These are phyloP conservation scores for Heliconius aoede DNA, from an alignment of 2,888 invertebrate species.

Conservation along the genomic window DNA sequence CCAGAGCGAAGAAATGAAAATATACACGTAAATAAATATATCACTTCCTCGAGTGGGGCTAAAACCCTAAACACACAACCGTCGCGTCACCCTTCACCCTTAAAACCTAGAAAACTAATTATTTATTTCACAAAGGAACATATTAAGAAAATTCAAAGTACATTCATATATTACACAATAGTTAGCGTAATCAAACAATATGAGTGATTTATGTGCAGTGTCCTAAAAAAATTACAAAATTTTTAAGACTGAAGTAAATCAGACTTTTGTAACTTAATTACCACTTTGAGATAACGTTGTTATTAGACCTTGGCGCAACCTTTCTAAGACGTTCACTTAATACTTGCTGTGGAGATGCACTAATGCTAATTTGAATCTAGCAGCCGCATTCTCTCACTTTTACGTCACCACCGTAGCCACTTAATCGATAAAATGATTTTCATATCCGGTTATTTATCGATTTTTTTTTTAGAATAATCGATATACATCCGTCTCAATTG, in stretches of 20 bases:
- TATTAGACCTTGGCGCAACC: conserved; percentile 61
- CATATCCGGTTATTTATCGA: conserved; percentile 23
- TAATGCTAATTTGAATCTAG: conserved; percentile 39
- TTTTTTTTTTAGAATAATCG: neutral
- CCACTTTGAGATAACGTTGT: conserved; percentile 44
- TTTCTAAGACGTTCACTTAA: conserved; percentile 64
- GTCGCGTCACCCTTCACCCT: too few species aligned
- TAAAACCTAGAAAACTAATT: too few species aligned
- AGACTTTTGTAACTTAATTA: conserved; percentile 50
- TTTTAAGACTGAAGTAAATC: conserved; percentile 14
- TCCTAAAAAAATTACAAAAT: conserved; percentile 20
- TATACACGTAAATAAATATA: neutral
- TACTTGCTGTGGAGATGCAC: conserved; percentile 45
- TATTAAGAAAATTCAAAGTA: neutral
- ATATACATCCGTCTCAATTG: neutral
- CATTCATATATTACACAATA: neutral
- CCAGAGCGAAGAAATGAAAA: too few species aligned
- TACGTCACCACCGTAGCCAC: conserved; percentile 16
- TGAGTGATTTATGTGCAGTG: neutral
- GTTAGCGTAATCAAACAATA: neutral
- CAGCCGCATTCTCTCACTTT: conserved; percentile 29
- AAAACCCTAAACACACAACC: too few species aligned
- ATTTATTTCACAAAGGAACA: too few species aligned
- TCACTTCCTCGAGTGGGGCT: neutral
- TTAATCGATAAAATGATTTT: neutral